A percentile compares a stretch with the other conserved stretches of the same genome.
Conservation (phyloP, 2,113 vertebrate genomes). For the Peromyscus californicus region DNA sequence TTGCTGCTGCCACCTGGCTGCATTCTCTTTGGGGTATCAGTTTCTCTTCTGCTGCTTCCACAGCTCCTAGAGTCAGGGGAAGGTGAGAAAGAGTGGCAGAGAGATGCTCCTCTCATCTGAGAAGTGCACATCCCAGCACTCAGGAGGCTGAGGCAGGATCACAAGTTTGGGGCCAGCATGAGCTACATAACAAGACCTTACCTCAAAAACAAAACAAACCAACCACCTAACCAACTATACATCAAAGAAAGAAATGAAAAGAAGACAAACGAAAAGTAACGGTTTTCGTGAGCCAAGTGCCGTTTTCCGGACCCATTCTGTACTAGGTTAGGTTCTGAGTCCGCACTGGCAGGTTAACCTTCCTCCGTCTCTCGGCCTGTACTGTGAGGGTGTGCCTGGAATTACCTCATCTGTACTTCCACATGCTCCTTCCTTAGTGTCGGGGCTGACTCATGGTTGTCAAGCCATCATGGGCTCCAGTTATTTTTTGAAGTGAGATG, state of each 20-base stretch:
- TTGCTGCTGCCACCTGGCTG: background rate
- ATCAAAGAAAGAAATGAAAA: background rate
- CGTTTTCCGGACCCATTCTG: background rate
- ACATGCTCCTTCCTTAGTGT: background rate
- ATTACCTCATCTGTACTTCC: slow-evolving; percentile 30
- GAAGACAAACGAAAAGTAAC: background rate
- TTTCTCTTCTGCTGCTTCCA: background rate
- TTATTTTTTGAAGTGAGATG: slow-evolving; percentile 19
- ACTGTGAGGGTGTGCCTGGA: slow-evolving; percentile 79
- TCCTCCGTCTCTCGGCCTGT: slow-evolving; percentile 37
- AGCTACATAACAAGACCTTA: background rate
- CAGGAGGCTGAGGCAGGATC: background rate
- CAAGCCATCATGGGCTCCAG: background rate
- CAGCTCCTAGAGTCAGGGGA: background rate
- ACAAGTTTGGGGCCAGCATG: background rate
- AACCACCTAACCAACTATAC: background rate
- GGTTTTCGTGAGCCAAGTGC: background rate
- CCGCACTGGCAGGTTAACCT: background rate
- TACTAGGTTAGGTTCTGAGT: background rate
- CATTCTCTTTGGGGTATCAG: background rate
- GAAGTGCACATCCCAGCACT: background rate
- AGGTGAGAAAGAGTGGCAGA: background rate
- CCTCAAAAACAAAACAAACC: background rate
- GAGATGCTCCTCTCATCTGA: background rate
- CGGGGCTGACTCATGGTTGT: background rate